Evolutionary conservation across 1,140 invertebrate genomes (phyloP), one percentile per base, ranked within the genome.

Genomic region (Eumaeus atala): DNA sequence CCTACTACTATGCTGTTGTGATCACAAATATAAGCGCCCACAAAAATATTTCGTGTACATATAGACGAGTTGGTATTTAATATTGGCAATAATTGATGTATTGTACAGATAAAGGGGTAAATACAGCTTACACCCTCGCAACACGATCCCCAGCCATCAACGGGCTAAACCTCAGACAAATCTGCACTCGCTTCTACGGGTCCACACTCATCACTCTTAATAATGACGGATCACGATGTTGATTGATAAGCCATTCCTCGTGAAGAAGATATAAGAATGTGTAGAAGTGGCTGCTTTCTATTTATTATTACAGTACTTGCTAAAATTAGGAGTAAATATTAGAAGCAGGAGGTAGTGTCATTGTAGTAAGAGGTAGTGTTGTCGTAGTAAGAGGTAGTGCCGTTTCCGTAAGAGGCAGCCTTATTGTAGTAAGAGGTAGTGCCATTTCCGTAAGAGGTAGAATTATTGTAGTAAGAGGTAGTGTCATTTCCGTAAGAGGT

Each of bases 171-270:
- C 40, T 44, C 40, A 44, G 40, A 44, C 40, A 44, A 44, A 44
- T 44, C 40, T 44, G 40, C 40, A 44, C 40, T 44, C 14, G 40
- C 40, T 7, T 40, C 21, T 28, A 28, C 21, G 21, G 21, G 6
- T 6, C 38, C 14, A 5, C 40, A 16, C 40, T 44, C 40, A 44
- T 44, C 40, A 44, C 40, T 44, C 40, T 44, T 44, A 4, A 44
- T 44, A 44, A 44, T 44, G 40, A 44, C 40, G 14, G 40, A 44
- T 44, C 40, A 44, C 40, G 17, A 17, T 44, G 40, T 44, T 44
- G 40, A 44, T 44, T 44, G 40, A 44, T 44, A 44, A 44, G 40
- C 40, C 40, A 44, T 44, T 9, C 40, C 40, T 44, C 16, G 14
- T 16, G 9, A 17, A 16, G 38, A 7, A 40, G 40, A 16, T 16